phyloP scores from a whole-genome alignment of 2,888 invertebrate species.

The Cistogaster globosa region DNA sequence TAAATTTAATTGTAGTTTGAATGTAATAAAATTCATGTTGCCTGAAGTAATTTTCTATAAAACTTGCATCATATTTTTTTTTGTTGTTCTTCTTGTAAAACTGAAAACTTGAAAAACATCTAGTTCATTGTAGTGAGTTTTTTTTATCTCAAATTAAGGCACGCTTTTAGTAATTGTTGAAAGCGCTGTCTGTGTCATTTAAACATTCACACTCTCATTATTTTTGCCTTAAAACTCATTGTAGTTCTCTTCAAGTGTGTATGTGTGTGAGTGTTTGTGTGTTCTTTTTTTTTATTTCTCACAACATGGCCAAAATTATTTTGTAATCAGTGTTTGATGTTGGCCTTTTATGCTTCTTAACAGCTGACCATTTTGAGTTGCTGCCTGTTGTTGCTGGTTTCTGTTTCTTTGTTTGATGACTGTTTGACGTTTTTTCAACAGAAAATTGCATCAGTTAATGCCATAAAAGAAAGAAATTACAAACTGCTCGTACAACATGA shows the following conservation, averaged over 20 bases:
- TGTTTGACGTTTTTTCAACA: conserved; percentile 28
- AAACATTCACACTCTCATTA: neutral
- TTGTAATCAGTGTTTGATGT: conserved; percentile 47
- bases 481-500: conserved; percentile 23
- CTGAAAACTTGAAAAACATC: conserved; percentile 7
- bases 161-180: neutral
- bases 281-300: neutral
- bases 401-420: neutral
- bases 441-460: conserved; percentile 51
- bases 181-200: neutral
- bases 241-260: neutral
- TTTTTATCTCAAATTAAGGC: conserved; percentile 6
- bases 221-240: neutral
- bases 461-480: conserved; percentile 22
- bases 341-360: conserved; percentile 58
- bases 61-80: conserved; percentile 53
- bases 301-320: conserved; percentile 23
- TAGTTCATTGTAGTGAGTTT: conserved; percentile 25
- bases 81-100: conserved; percentile 4
- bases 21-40: neutral
- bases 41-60: conserved; percentile 31
- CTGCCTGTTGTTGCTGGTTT: neutral
- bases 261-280: too few relatives aligned
- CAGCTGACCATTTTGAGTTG: conserved; percentile 33
- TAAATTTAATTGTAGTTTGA: neutral